These are phyloP conservation scores for Synergus gifuensis DNA, from an alignment of 2,888 invertebrate genomes.

Conservation along the genomic window DNA sequence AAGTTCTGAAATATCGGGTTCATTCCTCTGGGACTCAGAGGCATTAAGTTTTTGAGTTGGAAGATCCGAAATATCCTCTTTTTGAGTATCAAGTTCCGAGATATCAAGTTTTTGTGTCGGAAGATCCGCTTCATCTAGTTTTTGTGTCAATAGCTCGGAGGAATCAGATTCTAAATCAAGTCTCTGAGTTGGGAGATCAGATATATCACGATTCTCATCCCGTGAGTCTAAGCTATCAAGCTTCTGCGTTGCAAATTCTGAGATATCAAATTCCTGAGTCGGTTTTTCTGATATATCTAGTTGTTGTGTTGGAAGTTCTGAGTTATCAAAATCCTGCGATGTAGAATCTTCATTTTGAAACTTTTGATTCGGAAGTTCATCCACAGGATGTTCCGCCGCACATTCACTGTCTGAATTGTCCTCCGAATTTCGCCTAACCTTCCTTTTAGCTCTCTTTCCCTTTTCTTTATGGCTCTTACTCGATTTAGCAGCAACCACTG, in stretches of 20 bases:
- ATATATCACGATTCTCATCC: neutral
- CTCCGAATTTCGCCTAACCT: neutral
- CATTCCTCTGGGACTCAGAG: neutral
- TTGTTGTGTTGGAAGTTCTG: neutral
- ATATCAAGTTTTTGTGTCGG: conserved; percentile 10
- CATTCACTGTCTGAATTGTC: neutral
- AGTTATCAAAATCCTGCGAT: neutral
- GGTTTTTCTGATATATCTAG: neutral
- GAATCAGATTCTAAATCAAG: neutral
- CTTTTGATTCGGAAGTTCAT: neutral
- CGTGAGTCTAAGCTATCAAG: neutral
- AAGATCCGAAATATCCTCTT: neutral
- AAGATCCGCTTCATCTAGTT: neutral
- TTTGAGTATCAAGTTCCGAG: neutral
- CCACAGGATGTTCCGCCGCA: neutral
- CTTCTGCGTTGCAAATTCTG: neutral
- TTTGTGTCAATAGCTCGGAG: neutral
- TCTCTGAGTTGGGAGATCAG: neutral
- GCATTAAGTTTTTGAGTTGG: neutral
- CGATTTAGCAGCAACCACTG: conserved; percentile 4
- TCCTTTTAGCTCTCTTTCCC: neutral
- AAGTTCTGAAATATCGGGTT: neutral
- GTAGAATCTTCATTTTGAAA: neutral
- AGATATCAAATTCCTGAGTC: neutral
- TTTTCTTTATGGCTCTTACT: conserved; percentile 47